Conservation (phyloP, 1,140 invertebrate genomes). For the Pseudomyrmex gracilis region DNA sequence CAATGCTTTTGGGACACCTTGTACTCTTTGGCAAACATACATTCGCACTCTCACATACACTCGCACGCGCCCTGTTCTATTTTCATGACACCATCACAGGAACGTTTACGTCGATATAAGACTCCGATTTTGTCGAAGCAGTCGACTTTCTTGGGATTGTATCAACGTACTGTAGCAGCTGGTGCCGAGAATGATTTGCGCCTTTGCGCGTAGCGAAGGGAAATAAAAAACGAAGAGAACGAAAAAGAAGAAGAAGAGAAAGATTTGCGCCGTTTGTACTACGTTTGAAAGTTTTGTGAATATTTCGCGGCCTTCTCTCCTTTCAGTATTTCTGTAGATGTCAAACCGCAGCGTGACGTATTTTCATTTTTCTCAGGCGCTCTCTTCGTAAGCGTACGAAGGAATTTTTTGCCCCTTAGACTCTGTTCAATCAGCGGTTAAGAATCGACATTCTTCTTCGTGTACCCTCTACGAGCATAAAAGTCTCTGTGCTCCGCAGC, state of each 20-base stretch:
- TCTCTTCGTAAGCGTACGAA: not conserved
- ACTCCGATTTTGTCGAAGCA: slow-evolving; percentile 64
- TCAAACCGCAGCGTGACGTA: slow-evolving; percentile 46
- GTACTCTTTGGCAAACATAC: slow-evolving; percentile 11
- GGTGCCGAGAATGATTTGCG: slow-evolving; percentile 66
- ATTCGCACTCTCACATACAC: not conserved
- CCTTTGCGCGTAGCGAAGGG: slow-evolving; percentile 26
- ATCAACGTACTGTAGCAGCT: slow-evolving; percentile 47
- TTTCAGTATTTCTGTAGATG: slow-evolving; percentile 17
- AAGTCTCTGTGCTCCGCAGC: not conserved
- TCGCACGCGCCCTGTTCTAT: slow-evolving; percentile 27
- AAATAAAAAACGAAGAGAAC: slow-evolving; percentile 14
- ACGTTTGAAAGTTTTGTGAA: slow-evolving; percentile 3
- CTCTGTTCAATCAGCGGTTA: slow-evolving; percentile 39
- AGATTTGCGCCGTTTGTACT: slow-evolving; percentile 57
- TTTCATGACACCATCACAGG: slow-evolving; percentile 51
- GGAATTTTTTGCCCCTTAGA: slow-evolving; percentile 31
- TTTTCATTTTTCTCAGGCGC: slow-evolving; percentile 66
- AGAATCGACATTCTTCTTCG: slow-evolving; percentile 12
- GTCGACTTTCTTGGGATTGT: slow-evolving; percentile 66
- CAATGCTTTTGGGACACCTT: slow-evolving; percentile 19
- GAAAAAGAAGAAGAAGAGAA: not conserved
- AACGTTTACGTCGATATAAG: slow-evolving; percentile 44
- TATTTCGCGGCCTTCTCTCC: slow-evolving; percentile 50
- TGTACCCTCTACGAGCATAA: not conserved